Base-by-base conservation (phyloP, 1,140 invertebrate species). In the Eupeodes corollae region DNA sequence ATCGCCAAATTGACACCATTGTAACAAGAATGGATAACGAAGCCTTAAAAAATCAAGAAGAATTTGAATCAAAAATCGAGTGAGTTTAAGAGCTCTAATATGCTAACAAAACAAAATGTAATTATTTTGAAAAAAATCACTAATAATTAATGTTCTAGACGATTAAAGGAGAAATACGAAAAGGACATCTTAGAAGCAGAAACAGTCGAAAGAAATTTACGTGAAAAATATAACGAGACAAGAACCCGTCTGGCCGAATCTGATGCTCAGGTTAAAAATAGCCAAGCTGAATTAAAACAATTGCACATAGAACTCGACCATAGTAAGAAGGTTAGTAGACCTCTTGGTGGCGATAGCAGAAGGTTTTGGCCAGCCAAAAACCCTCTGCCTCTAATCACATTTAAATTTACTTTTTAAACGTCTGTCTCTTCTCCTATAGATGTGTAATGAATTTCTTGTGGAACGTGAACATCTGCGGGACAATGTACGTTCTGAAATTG, bases 111-210 rank as follows among this genome's bases (percentile, higher is more conserved):
- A 35, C 14, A 3, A 3, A 35, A 35, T n/a, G 3, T 35, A 35
- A 35, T 6, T 35, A 15, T 5, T 35, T 35, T 35, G 34, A n/a
- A 33, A 13, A 33, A n/a, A n/a, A n/a, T n/a, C 5, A 47, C 26
- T 42, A 37, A 34, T 12, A 33, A 13, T 26, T 45, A 1, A 34
- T 14, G 55, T 52, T 52, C 16, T 50, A 86, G 84, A 55, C 75
- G 82, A 48, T 66, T 84, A 5, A 82, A 78, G 58, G 83, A 87
- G 37, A 83, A 86, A 61, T 84, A 80, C 51, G 81, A 86, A 48
- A 70, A 72, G 16, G 84, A 87, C 55, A 56, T 88, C 30, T 70
- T 74, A 46, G 74, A 82, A 46, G 56, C 82, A 26, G 82, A 80
- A 48, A 64, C 73, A 58, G 71, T 73, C 41, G 73, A 83, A 65